Evolutionary conservation across 2,888 invertebrate genomes (phyloP).

Genomic region (Thymelicus acteon): DNA sequence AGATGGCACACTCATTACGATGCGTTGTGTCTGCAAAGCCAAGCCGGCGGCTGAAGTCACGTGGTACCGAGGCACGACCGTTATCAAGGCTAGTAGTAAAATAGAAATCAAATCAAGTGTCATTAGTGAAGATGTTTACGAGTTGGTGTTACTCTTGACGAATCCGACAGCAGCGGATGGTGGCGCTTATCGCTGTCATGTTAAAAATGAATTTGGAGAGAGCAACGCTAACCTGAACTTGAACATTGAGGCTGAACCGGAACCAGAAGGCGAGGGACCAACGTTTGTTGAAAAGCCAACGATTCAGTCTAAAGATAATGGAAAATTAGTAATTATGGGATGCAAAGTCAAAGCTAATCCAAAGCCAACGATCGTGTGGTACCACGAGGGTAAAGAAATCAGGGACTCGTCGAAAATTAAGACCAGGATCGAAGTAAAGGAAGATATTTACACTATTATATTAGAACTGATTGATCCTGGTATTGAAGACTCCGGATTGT

Average conservation of each 20-base stretch:
- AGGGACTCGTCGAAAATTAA: slow-evolving; percentile 92
- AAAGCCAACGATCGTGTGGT: slow-evolving; percentile 80
- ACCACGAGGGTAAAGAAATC: slow-evolving; percentile 86
- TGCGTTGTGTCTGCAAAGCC: slow-evolving; percentile 98
- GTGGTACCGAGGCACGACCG: slow-evolving; percentile 96
- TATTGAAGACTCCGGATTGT: slow-evolving; percentile 97
- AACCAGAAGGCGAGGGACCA: slow-evolving; percentile 96
- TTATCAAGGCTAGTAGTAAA: slow-evolving; percentile 93
- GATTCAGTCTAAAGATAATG: slow-evolving; percentile 90
- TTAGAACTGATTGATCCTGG: slow-evolving; percentile 95
- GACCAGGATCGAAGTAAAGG: slow-evolving; percentile 90
- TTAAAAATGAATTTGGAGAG: slow-evolving; percentile 97
- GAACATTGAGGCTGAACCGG: slow-evolving; percentile 98
- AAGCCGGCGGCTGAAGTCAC: slow-evolving; percentile 97
- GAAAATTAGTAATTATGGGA: slow-evolving; percentile 80
- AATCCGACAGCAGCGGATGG: slow-evolving; percentile 83
- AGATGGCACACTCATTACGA: slow-evolving; percentile 97
- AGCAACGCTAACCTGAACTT: slow-evolving; percentile 98
- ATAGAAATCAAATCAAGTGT: slow-evolving; percentile 91
- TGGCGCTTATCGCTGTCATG: slow-evolving; percentile 92
- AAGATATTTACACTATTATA: slow-evolving; percentile 94
- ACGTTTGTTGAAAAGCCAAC: slow-evolving; percentile 96
- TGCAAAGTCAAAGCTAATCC: slow-evolving; percentile 82
- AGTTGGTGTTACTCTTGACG: slow-evolving; percentile 88
- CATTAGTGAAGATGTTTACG: slow-evolving; percentile 93